Evolutionary conservation across 2,888 invertebrate species (phyloP).

Genomic region (Drepanosiphum platanoidis): DNA sequence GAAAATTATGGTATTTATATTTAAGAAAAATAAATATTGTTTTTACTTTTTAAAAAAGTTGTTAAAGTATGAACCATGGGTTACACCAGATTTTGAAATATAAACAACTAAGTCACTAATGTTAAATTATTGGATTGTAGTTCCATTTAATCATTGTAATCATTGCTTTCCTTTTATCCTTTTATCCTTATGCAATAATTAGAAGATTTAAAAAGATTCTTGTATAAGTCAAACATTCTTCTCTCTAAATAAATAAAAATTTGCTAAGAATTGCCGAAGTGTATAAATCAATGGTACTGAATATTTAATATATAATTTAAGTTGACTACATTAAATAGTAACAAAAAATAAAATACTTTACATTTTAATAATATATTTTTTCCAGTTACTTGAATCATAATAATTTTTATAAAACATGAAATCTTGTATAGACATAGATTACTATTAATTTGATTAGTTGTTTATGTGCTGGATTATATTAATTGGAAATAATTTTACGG

Average conservation of each 20-base stretch:
- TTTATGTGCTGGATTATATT: conserved; percentile 2
- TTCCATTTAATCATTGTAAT: conserved; percentile 20
- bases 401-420: not conserved
- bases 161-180: conserved; percentile 11
- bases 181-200: conserved; percentile 18
- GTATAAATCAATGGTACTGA: not conserved
- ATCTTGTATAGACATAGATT: conserved; percentile 3
- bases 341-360: not conserved
- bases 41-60: conserved; percentile 57
- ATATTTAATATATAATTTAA: not conserved
- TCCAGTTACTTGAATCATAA: not conserved
- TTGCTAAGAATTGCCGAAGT: not conserved
- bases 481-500: not conserved
- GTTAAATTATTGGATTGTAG: conserved; percentile 44
- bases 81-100: conserved; percentile 58
- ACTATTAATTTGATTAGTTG: conserved; percentile 20
- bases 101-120: conserved; percentile 57
- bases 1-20: conserved; percentile 44
- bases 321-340: not conserved
- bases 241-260: not conserved
- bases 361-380: not conserved
- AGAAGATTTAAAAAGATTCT: not conserved
- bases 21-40: conserved; percentile 45
- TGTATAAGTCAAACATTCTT: not conserved
- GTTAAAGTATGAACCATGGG: conserved; percentile 51